Conservation (phyloP, 2,888 invertebrate species). For the Limnephilus auricula region DNA sequence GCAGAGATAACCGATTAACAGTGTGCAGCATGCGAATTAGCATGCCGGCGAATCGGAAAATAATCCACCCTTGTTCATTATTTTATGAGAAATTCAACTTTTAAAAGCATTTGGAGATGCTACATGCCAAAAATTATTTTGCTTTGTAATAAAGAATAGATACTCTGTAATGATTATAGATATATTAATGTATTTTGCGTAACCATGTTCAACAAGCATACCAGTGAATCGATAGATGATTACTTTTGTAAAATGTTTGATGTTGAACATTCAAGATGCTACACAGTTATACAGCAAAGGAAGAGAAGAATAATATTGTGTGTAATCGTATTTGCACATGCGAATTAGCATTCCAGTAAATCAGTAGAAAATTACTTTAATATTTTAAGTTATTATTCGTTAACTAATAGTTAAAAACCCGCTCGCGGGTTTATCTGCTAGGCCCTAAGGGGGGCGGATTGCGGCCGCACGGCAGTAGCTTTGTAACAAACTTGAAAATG, state of each 20-base stretch:
- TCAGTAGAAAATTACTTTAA: no score
- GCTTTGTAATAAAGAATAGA: not conserved
- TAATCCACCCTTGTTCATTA: not conserved
- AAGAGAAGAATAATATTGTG: no score
- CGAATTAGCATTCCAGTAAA: no score
- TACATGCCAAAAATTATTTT: not conserved
- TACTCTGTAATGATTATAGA: not conserved
- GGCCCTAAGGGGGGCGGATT: no score
- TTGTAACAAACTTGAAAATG: no score
- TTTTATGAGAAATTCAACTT: not conserved
- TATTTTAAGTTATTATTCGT: no score
- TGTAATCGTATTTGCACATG: no score
- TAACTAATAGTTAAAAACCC: no score
- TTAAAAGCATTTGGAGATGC: not conserved
- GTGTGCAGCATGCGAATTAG: conserved; percentile 46
- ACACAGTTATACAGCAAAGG: no score
- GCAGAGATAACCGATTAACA: conserved; percentile 51
- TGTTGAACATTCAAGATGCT: no score
- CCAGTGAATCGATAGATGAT: not conserved
- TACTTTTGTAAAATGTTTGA: not conserved
- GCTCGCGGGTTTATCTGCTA: no score
- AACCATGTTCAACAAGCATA: conserved; percentile 43
- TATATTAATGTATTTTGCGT: not conserved
- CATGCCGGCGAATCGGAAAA: conserved; percentile 18
- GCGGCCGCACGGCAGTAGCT: no score